A percentile compares a stretch with the other conserved stretches of the same genome.
Conservation (phyloP, 2,888 invertebrate species). For the Cosmia trapezina region DNA sequence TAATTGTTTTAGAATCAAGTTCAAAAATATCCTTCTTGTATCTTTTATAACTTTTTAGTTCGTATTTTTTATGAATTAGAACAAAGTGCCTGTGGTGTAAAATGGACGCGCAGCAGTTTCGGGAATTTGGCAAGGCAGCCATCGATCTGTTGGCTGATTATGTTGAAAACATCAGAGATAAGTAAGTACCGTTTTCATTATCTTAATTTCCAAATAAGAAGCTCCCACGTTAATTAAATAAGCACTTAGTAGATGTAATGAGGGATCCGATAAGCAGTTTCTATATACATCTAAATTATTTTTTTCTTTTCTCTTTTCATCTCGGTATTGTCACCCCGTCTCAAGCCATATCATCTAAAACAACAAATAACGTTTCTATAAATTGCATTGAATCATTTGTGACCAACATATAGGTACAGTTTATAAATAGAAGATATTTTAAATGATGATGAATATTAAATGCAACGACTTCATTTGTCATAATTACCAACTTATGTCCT, state of each 20-base stretch:
- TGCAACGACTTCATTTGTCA: neutral
- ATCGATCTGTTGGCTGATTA: slow-evolving; percentile 98
- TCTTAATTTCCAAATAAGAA: neutral
- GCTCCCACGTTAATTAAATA: slow-evolving; percentile 1
- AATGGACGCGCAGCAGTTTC: slow-evolving; percentile 95
- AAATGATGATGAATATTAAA: neutral
- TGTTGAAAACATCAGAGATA: slow-evolving; percentile 94
- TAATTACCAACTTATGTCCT: neutral
- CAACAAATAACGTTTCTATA: neutral
- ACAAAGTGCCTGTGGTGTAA: slow-evolving; percentile 67
- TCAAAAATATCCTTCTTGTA: slow-evolving; percentile 5
- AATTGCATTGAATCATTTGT: neutral
- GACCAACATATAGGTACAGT: neutral
- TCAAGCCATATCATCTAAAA: no score
- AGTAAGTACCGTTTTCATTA: slow-evolving; percentile 84
- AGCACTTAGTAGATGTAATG: neutral
- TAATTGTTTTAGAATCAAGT: slow-evolving; percentile 26
- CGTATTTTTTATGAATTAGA: slow-evolving; percentile 46
- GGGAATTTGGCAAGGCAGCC: slow-evolving; percentile 95
- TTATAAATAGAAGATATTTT: neutral
- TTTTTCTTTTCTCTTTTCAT: no score
- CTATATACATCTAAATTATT: neutral
- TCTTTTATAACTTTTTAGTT: neutral
- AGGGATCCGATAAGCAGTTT: neutral
- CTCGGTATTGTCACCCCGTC: no score